Percentiles rank a stretch among this genome's conserved stretches.
Evolutionary conservation across 2,888 invertebrate genomes (phyloP).

Genomic region (Stenolophus ochropezus): DNA sequence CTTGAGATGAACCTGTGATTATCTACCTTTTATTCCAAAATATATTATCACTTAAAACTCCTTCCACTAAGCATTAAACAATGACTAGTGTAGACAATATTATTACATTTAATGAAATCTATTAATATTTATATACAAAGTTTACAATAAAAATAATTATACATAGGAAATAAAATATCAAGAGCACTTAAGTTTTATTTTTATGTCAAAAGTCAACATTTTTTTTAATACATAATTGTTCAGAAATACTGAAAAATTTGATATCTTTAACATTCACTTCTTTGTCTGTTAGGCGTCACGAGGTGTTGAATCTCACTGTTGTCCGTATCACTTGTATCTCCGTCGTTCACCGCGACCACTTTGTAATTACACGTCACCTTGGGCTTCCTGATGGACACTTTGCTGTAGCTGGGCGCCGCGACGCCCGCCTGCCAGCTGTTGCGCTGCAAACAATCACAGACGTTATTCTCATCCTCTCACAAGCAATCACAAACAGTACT

Average conservation of each 20-base stretch:
- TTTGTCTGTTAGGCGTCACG: slow-evolving; percentile 63
- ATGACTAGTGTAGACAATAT: slow-evolving; percentile 56
- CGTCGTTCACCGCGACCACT: slow-evolving; percentile 71
- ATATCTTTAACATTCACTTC: slow-evolving; percentile 60
- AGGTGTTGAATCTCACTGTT: slow-evolving; percentile 67
- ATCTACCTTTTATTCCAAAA: slow-evolving; percentile 43
- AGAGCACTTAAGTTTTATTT: slow-evolving; percentile 73
- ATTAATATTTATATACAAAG: slow-evolving; percentile 73
- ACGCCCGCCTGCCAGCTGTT: slow-evolving; percentile 69
- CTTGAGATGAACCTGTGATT: background rate
- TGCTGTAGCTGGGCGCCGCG: slow-evolving; percentile 70
- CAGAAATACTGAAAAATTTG: slow-evolving; percentile 60
- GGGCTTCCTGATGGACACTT: slow-evolving; percentile 73
- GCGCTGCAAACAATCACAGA: slow-evolving; percentile 66
- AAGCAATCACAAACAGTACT: background rate
- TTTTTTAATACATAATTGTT: slow-evolving; percentile 59
- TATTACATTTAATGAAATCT: slow-evolving; percentile 66
- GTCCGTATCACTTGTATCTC: slow-evolving; percentile 71
- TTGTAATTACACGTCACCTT: slow-evolving; percentile 74
- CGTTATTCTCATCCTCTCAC: slow-evolving; percentile 16
- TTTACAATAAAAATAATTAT: slow-evolving; percentile 74
- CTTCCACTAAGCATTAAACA: slow-evolving; percentile 39
- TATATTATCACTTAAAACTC: slow-evolving; percentile 40
- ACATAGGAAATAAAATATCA: slow-evolving; percentile 73
- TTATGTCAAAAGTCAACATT: slow-evolving; percentile 60